These are phyloP conservation scores for Eristalis tenax DNA, from an alignment of 2,888 invertebrate genomes.

Conservation along the genomic window DNA sequence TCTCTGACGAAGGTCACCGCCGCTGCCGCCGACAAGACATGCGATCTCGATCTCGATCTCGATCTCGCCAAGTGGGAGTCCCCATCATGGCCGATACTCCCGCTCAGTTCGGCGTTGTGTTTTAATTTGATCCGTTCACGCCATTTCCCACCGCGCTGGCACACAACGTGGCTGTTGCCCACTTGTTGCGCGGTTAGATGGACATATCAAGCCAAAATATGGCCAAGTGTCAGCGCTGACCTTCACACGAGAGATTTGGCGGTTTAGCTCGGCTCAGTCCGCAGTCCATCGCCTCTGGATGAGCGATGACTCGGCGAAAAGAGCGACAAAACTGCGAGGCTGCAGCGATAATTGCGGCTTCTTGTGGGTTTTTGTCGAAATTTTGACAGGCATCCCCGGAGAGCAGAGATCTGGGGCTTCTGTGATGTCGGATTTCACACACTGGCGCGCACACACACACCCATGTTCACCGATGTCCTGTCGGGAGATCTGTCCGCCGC, in stretches of 20 bases:
- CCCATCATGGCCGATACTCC: neutral
- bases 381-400: constrained; percentile 48
- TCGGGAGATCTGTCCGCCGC: constrained; percentile 1
- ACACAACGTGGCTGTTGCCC: constrained; percentile 22
- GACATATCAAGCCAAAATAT: constrained; percentile 28
- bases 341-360: constrained; percentile 63
- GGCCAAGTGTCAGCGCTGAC: constrained; percentile 39
- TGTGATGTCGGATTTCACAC: constrained; percentile 34
- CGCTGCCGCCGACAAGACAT: constrained; percentile 51
- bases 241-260: constrained; percentile 29
- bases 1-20: constrained; percentile 66
- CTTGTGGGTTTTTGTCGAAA: constrained; percentile 58
- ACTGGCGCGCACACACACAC: constrained; percentile 27
- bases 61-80: constrained; percentile 1
- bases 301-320: constrained; percentile 50
- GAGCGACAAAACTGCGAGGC: constrained; percentile 16
- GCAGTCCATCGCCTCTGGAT: neutral
- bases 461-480: constrained; percentile 33
- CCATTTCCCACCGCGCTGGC: constrained; percentile 38
- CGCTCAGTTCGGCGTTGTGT: constrained; percentile 25
- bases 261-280: constrained; percentile 16
- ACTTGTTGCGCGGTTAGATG: constrained; percentile 36
- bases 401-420: constrained; percentile 4
- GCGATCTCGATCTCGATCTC: constrained; percentile 31
- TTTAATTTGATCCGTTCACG: constrained; percentile 67